Evolutionary conservation across 1,140 invertebrate species (phyloP).

Genomic region (Gryon sp.): DNA sequence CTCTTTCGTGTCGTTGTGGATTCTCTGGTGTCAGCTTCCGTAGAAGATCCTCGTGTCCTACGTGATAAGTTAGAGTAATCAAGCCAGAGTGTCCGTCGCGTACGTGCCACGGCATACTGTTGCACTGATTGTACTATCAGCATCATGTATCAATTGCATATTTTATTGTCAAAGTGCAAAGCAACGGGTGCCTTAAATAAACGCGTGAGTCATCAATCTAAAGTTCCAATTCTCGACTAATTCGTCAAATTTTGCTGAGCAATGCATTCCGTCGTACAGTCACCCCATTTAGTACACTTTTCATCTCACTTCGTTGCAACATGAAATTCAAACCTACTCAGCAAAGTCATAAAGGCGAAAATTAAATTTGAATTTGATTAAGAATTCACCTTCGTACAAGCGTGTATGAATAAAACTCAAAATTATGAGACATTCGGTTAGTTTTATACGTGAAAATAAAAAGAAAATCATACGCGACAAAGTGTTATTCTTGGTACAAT

Average conservation of each 20-base stretch:
- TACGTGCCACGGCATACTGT: slow-evolving; percentile 42
- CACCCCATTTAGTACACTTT: slow-evolving; percentile 20
- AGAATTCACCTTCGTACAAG: not conserved
- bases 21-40: slow-evolving; percentile 13
- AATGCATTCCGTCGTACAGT: slow-evolving; percentile 1
- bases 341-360: slow-evolving; percentile 25
- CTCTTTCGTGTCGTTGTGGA: slow-evolving; percentile 2
- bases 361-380: slow-evolving; percentile 14
- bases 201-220: slow-evolving; percentile 1
- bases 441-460: not conserved
- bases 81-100: slow-evolving; percentile 33
- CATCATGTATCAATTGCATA: slow-evolving; percentile 33
- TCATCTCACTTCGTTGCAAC: slow-evolving; percentile 6
- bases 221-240: not conserved
- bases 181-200: not conserved
- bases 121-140: not conserved
- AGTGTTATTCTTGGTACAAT: too few species aligned
- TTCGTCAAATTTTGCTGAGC: slow-evolving; percentile 1
- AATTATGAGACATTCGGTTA: not conserved
- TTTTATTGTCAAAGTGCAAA: slow-evolving; percentile 14
- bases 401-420: not conserved
- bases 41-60: slow-evolving; percentile 5
- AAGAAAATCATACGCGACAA: too few species aligned
- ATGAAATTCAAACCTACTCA: slow-evolving; percentile 18
- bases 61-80: slow-evolving; percentile 43